Conservation (phyloP, 2,888 invertebrate genomes). For the Amiota minor region DNA sequence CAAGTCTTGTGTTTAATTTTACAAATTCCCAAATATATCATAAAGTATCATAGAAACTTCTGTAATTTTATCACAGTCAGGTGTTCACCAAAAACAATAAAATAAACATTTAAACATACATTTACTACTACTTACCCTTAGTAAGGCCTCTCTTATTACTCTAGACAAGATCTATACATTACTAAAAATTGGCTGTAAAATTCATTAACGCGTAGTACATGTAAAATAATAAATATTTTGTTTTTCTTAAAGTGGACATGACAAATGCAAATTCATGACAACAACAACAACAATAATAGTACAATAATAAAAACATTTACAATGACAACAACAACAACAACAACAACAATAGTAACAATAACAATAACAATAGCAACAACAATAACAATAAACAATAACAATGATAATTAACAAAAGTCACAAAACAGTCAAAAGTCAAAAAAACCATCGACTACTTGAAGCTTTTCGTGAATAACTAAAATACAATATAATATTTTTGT, state of each 20-base stretch:
- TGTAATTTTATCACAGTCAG: too few species aligned
- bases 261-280: constrained; percentile 22
- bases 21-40: too few species aligned
- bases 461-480: not conserved
- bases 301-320: constrained; percentile 19
- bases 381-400: not conserved
- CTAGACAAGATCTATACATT: too few species aligned
- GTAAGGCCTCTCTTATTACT: too few species aligned
- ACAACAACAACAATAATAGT: not conserved
- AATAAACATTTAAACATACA: constrained; percentile 2
- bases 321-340: constrained; percentile 13
- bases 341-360: not conserved
- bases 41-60: too few species aligned
- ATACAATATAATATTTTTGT: not conserved
- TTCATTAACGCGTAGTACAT: constrained; percentile 56
- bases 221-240: constrained; percentile 44
- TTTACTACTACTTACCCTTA: not conserved
- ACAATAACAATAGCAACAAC: not conserved
- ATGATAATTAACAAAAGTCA: not conserved
- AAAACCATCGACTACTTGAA: not conserved
- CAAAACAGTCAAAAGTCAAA: not conserved
- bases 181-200: constrained; percentile 49
- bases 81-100: too few species aligned
- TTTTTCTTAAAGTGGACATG: not conserved
- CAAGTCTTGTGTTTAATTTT: too few species aligned